A percentile compares a stretch with the other conserved stretches of the same genome.
These are phyloP conservation scores for Delichon dasypus DNA, from an alignment of 2,797 vertebrate species.

Conservation along the genomic window DNA sequence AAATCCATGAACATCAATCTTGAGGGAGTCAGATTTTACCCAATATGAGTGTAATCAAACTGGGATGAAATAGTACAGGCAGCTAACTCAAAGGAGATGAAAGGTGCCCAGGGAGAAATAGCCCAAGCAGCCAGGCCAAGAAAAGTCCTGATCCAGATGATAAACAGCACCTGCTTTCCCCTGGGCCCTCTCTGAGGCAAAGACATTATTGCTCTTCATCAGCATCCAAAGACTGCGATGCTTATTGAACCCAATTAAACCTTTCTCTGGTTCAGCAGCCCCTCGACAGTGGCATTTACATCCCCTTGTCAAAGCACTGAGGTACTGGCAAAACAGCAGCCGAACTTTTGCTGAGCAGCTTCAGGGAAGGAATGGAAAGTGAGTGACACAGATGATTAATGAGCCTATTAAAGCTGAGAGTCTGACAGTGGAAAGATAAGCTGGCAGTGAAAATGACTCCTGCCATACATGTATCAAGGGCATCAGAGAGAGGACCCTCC, in stretches of 20 bases:
- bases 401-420: slow-evolving; percentile 62
- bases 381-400: slow-evolving; percentile 68
- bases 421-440: slow-evolving; percentile 66
- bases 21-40: neutral
- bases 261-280: slow-evolving; percentile 18
- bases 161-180: neutral
- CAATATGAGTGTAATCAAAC: neutral
- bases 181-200: neutral
- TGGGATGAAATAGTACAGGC: slow-evolving; percentile 39
- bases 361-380: slow-evolving; percentile 47
- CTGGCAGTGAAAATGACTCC: slow-evolving; percentile 61
- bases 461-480: slow-evolving; percentile 40
- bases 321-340: slow-evolving; percentile 37
- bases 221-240: neutral
- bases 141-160: neutral
- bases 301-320: slow-evolving; percentile 37
- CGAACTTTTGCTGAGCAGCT: slow-evolving; percentile 55
- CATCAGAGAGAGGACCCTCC: slow-evolving; percentile 47
- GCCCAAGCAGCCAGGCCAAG: neutral
- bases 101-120: slow-evolving; percentile 12
- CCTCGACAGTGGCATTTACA: slow-evolving; percentile 21
- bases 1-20: slow-evolving; percentile 43
- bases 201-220: slow-evolving; percentile 3
- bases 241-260: slow-evolving; percentile 48
- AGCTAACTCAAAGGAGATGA: slow-evolving; percentile 9